These are phyloP conservation scores for Takifugu bimaculatus DNA, from an alignment of 2,113 vertebrate genomes.

Conservation along the genomic window DNA sequence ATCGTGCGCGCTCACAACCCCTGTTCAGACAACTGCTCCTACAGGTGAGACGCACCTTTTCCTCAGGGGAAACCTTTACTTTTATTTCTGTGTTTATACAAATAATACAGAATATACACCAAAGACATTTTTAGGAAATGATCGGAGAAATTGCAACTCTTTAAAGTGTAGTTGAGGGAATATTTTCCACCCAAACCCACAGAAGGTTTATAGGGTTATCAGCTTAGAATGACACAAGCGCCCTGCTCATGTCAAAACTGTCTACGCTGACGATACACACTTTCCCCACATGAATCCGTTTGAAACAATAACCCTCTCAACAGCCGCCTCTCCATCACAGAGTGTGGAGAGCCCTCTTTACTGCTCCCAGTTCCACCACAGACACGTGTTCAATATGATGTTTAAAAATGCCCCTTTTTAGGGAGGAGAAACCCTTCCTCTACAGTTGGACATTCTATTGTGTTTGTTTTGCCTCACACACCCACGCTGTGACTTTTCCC, in stretches of 20 bases:
- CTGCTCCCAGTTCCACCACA: slow-evolving; percentile 15
- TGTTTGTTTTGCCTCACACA: slow-evolving; percentile 4
- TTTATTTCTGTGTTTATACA: neutral
- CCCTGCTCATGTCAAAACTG: too few species aligned
- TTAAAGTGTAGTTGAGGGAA: neutral
- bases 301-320: slow-evolving; percentile 26
- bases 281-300: slow-evolving; percentile 12
- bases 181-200: too few species aligned
- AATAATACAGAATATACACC: neutral
- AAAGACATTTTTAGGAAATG: neutral
- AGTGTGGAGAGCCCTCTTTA: slow-evolving; percentile 16
- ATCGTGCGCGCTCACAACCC: slow-evolving; percentile 86
- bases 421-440: neutral
- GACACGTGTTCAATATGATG: slow-evolving; percentile 27
- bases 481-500: slow-evolving; percentile 5
- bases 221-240: too few species aligned
- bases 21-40: slow-evolving; percentile 88
- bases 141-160: neutral
- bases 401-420: slow-evolving; percentile 11
- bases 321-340: slow-evolving; percentile 9
- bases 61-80: neutral
- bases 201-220: too few species aligned
- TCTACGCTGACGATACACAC: too few species aligned
- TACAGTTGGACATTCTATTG: too few species aligned
- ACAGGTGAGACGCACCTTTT: slow-evolving; percentile 79